These are phyloP conservation scores for Tricholaema leucomelas DNA, from an alignment of 2,113 vertebrate species.

Conservation along the genomic window DNA sequence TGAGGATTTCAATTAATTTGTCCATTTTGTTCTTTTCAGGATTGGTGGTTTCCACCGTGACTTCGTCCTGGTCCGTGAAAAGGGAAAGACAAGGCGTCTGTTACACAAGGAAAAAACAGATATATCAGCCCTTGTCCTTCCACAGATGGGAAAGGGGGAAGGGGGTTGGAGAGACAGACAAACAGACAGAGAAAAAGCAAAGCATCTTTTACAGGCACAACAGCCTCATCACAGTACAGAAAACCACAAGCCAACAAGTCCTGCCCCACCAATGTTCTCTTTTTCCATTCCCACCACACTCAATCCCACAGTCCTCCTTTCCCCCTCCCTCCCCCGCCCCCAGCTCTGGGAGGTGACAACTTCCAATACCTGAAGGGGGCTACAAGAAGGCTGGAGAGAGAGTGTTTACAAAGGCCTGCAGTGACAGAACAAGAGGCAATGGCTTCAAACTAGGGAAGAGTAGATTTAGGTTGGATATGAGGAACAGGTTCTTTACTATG, in stretches of 20 bases:
- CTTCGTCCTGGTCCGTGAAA: slow-evolving; percentile 85
- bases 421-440: no score
- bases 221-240: neutral
- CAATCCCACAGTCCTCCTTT: no score
- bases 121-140: slow-evolving; percentile 41
- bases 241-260: neutral
- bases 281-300: neutral
- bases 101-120: slow-evolving; percentile 69
- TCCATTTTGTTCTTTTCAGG: slow-evolving; percentile 91
- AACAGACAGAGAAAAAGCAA: slow-evolving; percentile 1
- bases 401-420: no score
- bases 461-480: no score
- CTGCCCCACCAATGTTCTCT: neutral
- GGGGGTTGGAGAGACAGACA: slow-evolving; percentile 9
- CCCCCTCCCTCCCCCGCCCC: neutral
- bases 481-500: no score
- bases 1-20: slow-evolving; percentile 92
- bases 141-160: slow-evolving; percentile 18
- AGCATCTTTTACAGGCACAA: neutral
- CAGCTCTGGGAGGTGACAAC: neutral
- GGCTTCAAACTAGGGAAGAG: no score
- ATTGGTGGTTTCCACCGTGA: slow-evolving; percentile 72
- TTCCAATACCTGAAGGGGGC: neutral
- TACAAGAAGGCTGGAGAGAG: neutral
- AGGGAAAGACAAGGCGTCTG: slow-evolving; percentile 76